Evolutionary conservation across 30 jellyfish, hydroid and myxozoan species (phyloP), one percentile per base, ranked within the genome.

Genomic region (Cassiopea andromeda): DNA sequence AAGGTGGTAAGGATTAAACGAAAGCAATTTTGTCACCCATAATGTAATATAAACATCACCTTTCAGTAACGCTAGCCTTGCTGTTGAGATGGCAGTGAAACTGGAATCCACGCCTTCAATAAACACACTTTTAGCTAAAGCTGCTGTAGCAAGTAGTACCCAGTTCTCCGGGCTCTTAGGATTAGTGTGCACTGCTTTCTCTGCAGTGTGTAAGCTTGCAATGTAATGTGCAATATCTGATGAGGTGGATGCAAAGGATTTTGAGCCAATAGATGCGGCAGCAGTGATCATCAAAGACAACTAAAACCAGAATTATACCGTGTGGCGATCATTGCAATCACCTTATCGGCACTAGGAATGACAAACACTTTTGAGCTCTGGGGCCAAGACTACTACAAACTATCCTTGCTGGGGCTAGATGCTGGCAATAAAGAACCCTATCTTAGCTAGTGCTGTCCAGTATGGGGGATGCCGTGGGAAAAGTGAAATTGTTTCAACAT

Each of bases 101-200:
- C 90, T 59, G 17, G 47, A n/a, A 2, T 89, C 49, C 6, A 17
- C 86, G 75, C 48, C 3, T 7, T 9, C 64, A 57, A 59, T 18
- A 16, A 81, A 46, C 38, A 87, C 17, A 68, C 88, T 81, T 43
- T 50, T 71, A 0, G 90, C 73, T 18, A 87, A 71, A 43, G 90
- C 82, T 0, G 98, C 96, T 7, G 97, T 87, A 7, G 98, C 77
- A 10, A 93, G 89, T 13, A 93, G 94, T 61, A 89, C 92, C 98
- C 98, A 93, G 87, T 86, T 90, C 78, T 84, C 94, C 44, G 98
- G 94, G 75, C 45, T 69, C 59, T 85, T 82, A 1, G 98, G 98
- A 73, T 93, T 61, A 50, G 89, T 81, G 85, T 93, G 98, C 13
- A 93, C 97, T 6, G 91, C 93, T 14, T 79, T 81, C 84, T 87